Evolutionary conservation across 1,140 invertebrate genomes (phyloP), one percentile per base, ranked within the genome.

Genomic region (Diorhabda sublineata): DNA sequence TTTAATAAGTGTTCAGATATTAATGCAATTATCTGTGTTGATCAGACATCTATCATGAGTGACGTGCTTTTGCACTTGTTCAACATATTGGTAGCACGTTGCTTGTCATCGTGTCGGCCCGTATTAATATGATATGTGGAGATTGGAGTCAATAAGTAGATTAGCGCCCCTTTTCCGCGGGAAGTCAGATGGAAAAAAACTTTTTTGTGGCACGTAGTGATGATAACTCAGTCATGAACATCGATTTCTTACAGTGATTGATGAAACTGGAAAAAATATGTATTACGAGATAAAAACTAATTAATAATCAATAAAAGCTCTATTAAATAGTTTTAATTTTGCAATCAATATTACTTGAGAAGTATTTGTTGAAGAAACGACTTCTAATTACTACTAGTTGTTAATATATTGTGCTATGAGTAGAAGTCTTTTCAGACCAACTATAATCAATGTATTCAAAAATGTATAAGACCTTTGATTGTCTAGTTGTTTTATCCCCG

Each of bases 1-100:
- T 73, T 73, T 69, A 68, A 73, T 73, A 73, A 73, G 71, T 73
- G 71, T 70, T 68, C 64, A 58, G 67, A 73, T 70, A 73, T 73
- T 73, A 73, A 73, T 73, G 69, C 70, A 56, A 73, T 73, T 70
- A 68, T 66, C 68, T 67, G 45, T 57, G 61, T 58, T 43, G 47
- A 58, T 62, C 56, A 64, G 71, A 70, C 71, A 73, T 70, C 66
- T 70, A 70, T 73, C 69, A 70, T 45, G 63, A 70, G 9, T 70
- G 68, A 72, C 71, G 64, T 62, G 64, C 71, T 72, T 72, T 67
- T 67, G 61, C 64, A 72, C 45, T 72, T 72, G 67, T 67, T 69
- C 64, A 69, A 67, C 68, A 67, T 69, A 69, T 72, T 69, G 71
- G 71, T 69, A 72, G 69, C 71, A 72, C 65, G 71, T 67, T 67